Percentiles rank a stretch among this genome's conserved stretches.
Conservation (phyloP, 2,888 invertebrate species). For the Timema cristinae region DNA sequence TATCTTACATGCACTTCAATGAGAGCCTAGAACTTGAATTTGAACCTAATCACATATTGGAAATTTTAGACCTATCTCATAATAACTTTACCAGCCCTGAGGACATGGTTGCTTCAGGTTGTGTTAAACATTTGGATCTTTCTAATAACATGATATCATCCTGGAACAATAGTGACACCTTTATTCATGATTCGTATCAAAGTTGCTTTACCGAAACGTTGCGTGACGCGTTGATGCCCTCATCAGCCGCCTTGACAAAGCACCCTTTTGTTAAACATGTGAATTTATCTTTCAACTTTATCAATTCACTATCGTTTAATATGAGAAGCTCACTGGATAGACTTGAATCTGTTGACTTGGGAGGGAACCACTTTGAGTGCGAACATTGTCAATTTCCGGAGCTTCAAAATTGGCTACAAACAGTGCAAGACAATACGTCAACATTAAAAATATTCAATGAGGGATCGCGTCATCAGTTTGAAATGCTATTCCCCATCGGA, state of each 20-base stretch:
- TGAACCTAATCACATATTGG: background rate
- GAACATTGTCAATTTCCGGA: constrained; percentile 13
- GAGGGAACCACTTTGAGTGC: constrained; percentile 26
- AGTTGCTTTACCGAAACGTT: no score
- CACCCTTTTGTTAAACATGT: constrained; percentile 13
- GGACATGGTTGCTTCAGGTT: constrained; percentile 10
- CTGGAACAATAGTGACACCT: constrained; percentile 4
- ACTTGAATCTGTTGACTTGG: constrained; percentile 21
- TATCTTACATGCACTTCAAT: background rate
- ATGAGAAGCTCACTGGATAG: constrained; percentile 10
- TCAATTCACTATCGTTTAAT: constrained; percentile 4
- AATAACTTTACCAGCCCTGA: constrained; percentile 19
- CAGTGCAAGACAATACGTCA: background rate
- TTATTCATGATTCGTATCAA: no score
- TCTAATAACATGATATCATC: constrained; percentile 1
- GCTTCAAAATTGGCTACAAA: constrained; percentile 19
- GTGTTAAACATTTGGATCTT: constrained; percentile 2
- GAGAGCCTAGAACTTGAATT: constrained; percentile 12
- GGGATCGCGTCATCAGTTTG: background rate
- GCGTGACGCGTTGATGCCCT: constrained; percentile 6
- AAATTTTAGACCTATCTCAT: constrained; percentile 21
- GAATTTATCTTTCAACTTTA: constrained; percentile 21
- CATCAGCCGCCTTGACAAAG: constrained; percentile 1
- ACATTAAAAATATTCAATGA: background rate
- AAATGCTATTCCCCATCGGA: background rate